A percentile compares a stretch with the other conserved stretches of the same genome.
phyloP scores from a whole-genome alignment of 53 echinoderm and acorn worm species.

The Apostichopus leukothele region DNA sequence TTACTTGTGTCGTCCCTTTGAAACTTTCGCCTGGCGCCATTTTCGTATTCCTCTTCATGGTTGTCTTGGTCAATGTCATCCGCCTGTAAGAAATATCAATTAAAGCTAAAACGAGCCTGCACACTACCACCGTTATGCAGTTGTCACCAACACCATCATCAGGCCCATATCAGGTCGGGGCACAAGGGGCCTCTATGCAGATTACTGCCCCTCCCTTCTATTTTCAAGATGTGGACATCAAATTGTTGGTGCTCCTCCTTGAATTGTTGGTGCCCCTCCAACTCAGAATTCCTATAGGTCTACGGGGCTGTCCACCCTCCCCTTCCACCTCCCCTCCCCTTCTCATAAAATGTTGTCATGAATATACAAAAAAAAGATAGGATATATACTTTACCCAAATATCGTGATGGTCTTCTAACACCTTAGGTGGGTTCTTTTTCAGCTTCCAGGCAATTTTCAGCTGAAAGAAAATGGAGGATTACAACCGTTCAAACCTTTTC shows the following conservation, averaged over 20 bases:
- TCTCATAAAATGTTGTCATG: background rate
- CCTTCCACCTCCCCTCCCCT: background rate
- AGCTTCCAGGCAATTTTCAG: slow-evolving; percentile 60
- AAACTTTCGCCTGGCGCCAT: background rate
- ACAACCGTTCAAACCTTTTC: too few relatives aligned
- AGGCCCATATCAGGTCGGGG: too few relatives aligned
- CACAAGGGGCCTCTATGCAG: background rate
- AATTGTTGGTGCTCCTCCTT: too few relatives aligned
- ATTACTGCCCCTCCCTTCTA: too few relatives aligned
- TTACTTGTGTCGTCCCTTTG: slow-evolving; percentile 33
- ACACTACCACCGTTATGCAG: too few relatives aligned
- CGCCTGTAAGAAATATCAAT: background rate
- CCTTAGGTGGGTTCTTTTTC: slow-evolving; percentile 69
- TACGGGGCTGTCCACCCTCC: background rate
- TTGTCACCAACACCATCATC: too few relatives aligned
- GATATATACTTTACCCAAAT: slow-evolving; percentile 53
- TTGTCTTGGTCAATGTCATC: slow-evolving; percentile 5
- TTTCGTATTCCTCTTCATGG: background rate
- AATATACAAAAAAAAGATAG: background rate
- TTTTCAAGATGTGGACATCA: too few relatives aligned
- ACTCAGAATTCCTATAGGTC: too few relatives aligned
- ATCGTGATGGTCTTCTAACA: slow-evolving; percentile 64
- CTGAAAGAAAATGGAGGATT: slow-evolving; percentile 20
- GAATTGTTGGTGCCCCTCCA: too few relatives aligned
- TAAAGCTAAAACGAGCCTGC: too few relatives aligned